These are phyloP conservation scores for Sinocyclocheilus rhinocerous DNA, from an alignment of 2,113 vertebrate genomes.

Conservation along the genomic window DNA sequence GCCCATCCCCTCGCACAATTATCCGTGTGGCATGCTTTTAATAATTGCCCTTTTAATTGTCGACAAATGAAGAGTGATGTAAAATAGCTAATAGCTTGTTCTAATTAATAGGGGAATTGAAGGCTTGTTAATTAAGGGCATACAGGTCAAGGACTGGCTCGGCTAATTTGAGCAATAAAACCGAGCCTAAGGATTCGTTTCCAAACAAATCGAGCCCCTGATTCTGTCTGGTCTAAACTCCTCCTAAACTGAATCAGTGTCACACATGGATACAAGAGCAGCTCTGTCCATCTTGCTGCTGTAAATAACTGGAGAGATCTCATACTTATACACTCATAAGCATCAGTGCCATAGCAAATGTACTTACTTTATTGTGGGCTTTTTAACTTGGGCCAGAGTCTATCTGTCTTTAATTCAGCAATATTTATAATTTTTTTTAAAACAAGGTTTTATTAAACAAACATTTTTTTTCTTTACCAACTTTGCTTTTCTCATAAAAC, in stretches of 20 bases:
- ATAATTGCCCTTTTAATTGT: constrained; percentile 91
- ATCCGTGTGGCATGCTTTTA: constrained; percentile 83
- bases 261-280: neutral
- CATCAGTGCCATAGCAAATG: too few relatives aligned
- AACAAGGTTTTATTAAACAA: too few relatives aligned
- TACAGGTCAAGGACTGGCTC: constrained; percentile 84
- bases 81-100: constrained; percentile 86
- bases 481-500: neutral
- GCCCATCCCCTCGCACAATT: constrained; percentile 81
- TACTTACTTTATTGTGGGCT: too few relatives aligned
- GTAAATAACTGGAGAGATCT: neutral
- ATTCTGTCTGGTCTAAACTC: neutral
- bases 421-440: too few relatives aligned
- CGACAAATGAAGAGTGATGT: constrained; percentile 85
- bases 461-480: too few relatives aligned
- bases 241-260: neutral
- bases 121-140: constrained; percentile 93
- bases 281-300: neutral
- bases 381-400: too few relatives aligned
- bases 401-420: too few relatives aligned
- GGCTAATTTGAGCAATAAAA: constrained; percentile 88
- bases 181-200: constrained; percentile 84
- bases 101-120: constrained; percentile 93
- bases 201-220: constrained; percentile 73
- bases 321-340: too few relatives aligned